Conservation (phyloP, 2,797 vertebrate species). For the Sebastes trivittatus region DNA sequence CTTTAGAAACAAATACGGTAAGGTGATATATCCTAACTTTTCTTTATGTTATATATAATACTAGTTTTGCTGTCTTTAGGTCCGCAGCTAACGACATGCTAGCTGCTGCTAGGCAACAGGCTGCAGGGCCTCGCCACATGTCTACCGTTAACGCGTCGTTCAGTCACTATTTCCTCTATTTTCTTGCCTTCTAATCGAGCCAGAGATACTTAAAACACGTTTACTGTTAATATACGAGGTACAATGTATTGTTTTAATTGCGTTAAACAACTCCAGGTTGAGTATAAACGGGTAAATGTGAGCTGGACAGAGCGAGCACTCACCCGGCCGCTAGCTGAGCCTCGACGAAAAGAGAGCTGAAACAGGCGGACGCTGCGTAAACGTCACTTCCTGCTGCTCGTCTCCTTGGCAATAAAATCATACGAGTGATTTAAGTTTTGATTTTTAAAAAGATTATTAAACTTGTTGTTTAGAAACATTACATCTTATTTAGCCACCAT, state of each 20-base stretch:
- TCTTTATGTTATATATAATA: background rate
- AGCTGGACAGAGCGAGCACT: slow-evolving; percentile 46
- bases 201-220: rapidly evolving
- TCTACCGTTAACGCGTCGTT: background rate
- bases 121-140: slow-evolving; percentile 73
- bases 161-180: background rate
- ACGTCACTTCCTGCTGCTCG: slow-evolving; percentile 64
- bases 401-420: background rate
- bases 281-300: background rate
- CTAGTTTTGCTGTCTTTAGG: rapidly evolving
- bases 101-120: slow-evolving; percentile 33
- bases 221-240: rapidly evolving
- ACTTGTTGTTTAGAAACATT: background rate
- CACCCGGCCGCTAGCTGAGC: slow-evolving; percentile 76
- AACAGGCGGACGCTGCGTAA: background rate
- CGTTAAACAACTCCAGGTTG: rapidly evolving
- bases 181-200: rapidly evolving
- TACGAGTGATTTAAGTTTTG: rapidly evolving
- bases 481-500: rapidly evolving
- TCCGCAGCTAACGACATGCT: background rate
- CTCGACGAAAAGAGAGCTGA: slow-evolving; percentile 79
- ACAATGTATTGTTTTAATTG: rapidly evolving
- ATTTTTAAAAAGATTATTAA: rapidly evolving
- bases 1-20: rapidly evolving
- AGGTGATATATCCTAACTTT: rapidly evolving